Base-by-base conservation (phyloP, 2,113 vertebrate genomes). In the Phaetusa simplex region DNA sequence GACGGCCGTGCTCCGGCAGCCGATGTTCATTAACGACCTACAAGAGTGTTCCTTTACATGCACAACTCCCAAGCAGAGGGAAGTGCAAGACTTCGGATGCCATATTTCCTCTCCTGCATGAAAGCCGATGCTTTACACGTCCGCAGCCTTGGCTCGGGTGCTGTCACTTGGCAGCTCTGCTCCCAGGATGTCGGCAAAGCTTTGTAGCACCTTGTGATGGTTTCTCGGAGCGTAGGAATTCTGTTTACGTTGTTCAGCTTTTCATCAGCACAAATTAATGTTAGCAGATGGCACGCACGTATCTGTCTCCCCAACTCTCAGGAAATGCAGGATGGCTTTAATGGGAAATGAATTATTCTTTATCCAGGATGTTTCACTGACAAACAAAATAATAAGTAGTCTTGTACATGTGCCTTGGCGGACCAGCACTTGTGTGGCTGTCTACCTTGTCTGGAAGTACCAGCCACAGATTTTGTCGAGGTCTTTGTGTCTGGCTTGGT, bases 381-480 rank as follows among this genome's bases (percentile, higher is more conserved):
- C 73, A 95, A 93, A 92, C 86, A 91, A 55, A 91, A 89, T 85
- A 85, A 95, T 77, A 67, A 81, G n/a, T 27, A 49, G 64, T 70
- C 22, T 70, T 94, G 66, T 53, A 12, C 0, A 1, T 72, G 70
- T 87, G 78, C 42, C 52, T 96, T 72, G 77, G 59, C 13, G 6
- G n/a, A 15, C 30, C 64, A 26, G 90, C 20, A 11, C 38, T 90
- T 53, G 21, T 76, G 62, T 61, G 61, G 50, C 91, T 88, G 84
- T n/a, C 92, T 50, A 26, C 76, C 83, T 92, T 73, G 72, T 72
- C 72, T 92, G 91, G 59, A 70, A 88, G 58, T 32, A 62, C 67
- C 85, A 70, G 82, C 70, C 62, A 71, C 74, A 82, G 66, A 69
- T 94, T 42, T 58, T 59, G 7, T 58, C 0, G 12, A 40, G 76